These are phyloP conservation scores for Phallusia fumigata DNA, from an alignment of 23 tunicate species.

Conservation along the genomic window DNA sequence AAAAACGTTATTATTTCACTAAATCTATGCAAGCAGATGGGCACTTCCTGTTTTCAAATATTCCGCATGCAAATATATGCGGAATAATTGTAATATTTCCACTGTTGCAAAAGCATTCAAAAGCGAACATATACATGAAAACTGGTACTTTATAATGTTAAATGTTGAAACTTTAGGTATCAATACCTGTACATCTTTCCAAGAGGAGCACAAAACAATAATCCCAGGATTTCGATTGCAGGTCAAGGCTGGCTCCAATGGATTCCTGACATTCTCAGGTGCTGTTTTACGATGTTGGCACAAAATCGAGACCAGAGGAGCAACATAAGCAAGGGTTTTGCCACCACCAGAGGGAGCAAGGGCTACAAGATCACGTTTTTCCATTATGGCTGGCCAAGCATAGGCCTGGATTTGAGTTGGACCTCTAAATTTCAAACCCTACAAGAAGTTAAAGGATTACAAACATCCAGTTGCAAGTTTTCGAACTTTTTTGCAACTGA, in stretches of 20 bases:
- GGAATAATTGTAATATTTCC: too few relatives aligned
- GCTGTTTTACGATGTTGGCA: neutral
- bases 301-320: conserved; percentile 57
- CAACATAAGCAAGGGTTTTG: conserved; percentile 74
- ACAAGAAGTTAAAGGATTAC: neutral
- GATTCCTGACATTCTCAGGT: neutral
- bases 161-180: too few relatives aligned
- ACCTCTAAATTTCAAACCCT: conserved; percentile 38
- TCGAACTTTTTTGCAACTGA: too few relatives aligned
- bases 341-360: conserved; percentile 76
- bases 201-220: conserved; percentile 56
- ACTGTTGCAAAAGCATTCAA: too few relatives aligned
- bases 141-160: too few relatives aligned
- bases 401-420: conserved; percentile 66
- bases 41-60: too few relatives aligned
- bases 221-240: conserved; percentile 22
- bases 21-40: neutral
- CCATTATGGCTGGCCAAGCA: conserved; percentile 73
- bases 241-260: conserved; percentile 8
- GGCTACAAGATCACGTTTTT: conserved; percentile 48
- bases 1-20: too few relatives aligned
- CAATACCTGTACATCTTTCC: conserved; percentile 55
- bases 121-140: too few relatives aligned
- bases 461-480: too few relatives aligned
- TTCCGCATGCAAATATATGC: too few relatives aligned